Evolutionary conservation across 2,797 vertebrate genomes (phyloP).

Genomic region (Lepidocolaptes lacrymiger): DNA sequence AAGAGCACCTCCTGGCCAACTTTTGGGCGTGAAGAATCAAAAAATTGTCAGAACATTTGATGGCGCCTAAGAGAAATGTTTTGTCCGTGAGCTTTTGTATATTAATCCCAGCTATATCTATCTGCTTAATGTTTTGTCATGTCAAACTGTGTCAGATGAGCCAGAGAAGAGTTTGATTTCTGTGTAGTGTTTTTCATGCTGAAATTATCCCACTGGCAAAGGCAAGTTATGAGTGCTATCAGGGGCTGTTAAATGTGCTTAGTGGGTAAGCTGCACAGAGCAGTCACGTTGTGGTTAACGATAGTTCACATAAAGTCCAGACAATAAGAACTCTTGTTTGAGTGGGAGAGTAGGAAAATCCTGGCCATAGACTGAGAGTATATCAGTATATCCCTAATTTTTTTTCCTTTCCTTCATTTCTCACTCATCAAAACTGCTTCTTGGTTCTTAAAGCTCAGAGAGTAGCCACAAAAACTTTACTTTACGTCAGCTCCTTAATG

Average conservation of each 20-base stretch:
- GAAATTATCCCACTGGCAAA: not conserved
- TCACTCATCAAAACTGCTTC: not conserved
- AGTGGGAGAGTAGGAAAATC: not conserved
- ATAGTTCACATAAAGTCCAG: not conserved
- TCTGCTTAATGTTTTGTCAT: not conserved
- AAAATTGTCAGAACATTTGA: not conserved
- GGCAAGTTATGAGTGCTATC: conserved; percentile 1
- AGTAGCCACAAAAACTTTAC: not conserved
- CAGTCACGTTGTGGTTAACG: not conserved
- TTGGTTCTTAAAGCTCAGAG: not conserved
- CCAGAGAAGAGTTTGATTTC: not conserved
- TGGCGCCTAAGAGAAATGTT: not conserved
- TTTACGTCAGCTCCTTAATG: not conserved
- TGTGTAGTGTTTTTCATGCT: not conserved
- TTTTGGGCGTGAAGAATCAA: not conserved
- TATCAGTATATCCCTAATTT: not conserved
- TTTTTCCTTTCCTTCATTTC: not conserved
- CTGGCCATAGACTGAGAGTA: not conserved
- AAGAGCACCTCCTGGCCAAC: not conserved
- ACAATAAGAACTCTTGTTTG: not conserved
- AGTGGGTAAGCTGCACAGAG: not conserved
- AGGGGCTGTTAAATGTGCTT: not conserved
- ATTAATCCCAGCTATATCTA: not conserved
- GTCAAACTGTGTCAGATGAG: not conserved
- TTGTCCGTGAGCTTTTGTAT: not conserved